Base-by-base conservation (phyloP, 2,113 vertebrate species). In the Saiga tatarica region DNA sequence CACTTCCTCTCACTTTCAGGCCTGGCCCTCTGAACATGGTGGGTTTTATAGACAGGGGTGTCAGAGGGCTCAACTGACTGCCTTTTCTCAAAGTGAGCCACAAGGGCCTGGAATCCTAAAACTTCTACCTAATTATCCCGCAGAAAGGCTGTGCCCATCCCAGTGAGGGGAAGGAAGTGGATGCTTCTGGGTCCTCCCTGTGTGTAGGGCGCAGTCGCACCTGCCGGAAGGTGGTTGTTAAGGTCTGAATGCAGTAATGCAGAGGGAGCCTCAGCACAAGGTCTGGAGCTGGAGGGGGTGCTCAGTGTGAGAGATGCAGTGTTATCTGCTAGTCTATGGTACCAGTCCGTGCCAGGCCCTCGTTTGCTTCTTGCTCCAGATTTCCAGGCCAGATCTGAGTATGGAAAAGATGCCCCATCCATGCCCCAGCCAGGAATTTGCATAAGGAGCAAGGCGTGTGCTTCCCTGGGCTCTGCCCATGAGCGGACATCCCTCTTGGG, bases 321-420 rank as follows among this genome's bases (percentile, higher is more conserved):
- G 5, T 19, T 21, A 13, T 39, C 30, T 11, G 12, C 53, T 64
- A 12, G n/a, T 59, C n/a, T 14, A 0, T 0, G 4, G 17, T 26
- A 1, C 67, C 26, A 11, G 28, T 62, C 42, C 0, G 0, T n/a
- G n/a, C 60, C 59, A 71, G 64, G n/a, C 76, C 12, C 50, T 52
- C 0, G 3, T 93, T 53, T 36, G 10, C 60, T 71, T 45, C 84
- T 81, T 83, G 30, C 62, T 78, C 39, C 50, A 52, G 39, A 78
- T 19, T 10, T 64, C 25, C 23, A 79, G 50, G 64, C 26, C 39
- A 39, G 11, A 7, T 71, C 28, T 90, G 60, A 62, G 30, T 11
- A 76, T 39, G 79, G 62, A 64, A 71, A 23, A 89, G 81, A 57
- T 79, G 53, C 15, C 33, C 15, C 28, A 6, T 12, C 33, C 50